A percentile compares a stretch with the other conserved stretches of the same genome.
Evolutionary conservation across 2,888 invertebrate species (phyloP).

Genomic region (Siphlonurus alternatus): DNA sequence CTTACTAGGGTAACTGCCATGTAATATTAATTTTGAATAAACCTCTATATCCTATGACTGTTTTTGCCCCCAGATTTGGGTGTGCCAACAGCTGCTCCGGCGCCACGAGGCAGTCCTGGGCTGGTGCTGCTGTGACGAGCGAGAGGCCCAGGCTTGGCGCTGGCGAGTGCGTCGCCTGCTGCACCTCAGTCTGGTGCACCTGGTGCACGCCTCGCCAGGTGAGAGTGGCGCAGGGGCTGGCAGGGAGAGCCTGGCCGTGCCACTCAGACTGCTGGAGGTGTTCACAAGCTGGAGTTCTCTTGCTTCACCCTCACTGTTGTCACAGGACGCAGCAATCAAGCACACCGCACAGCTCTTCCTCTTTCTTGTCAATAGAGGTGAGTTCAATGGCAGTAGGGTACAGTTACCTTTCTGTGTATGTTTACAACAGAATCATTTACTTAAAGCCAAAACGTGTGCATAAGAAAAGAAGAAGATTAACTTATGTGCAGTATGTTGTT

Average conservation of each 20-base stretch:
- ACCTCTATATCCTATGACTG: no score
- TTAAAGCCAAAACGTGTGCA: no score
- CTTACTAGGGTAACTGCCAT: no score
- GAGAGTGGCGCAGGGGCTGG: constrained; percentile 10
- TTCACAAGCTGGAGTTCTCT: constrained; percentile 39
- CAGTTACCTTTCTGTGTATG: no score
- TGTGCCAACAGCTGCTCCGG: constrained; percentile 6
- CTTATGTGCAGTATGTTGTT: no score
- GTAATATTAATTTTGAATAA: no score
- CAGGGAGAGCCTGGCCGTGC: constrained; percentile 43
- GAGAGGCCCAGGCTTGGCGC: constrained; percentile 19
- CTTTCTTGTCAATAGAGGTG: constrained; percentile 24
- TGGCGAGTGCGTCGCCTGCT: constrained; percentile 26
- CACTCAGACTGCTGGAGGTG: constrained; percentile 60
- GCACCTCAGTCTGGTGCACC: constrained; percentile 15
- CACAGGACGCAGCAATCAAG: not conserved
- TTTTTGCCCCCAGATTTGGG: constrained; percentile 15
- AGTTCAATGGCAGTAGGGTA: no score
- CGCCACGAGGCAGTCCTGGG: not conserved
- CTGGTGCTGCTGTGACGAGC: not conserved
- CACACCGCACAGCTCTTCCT: constrained; percentile 17
- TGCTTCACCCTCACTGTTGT: not conserved
- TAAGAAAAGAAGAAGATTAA: no score
- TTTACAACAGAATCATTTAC: no score
- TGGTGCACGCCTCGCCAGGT: constrained; percentile 9